phyloP scores from a whole-genome alignment of 2,888 invertebrate species.

The Andrena bicolor region DNA sequence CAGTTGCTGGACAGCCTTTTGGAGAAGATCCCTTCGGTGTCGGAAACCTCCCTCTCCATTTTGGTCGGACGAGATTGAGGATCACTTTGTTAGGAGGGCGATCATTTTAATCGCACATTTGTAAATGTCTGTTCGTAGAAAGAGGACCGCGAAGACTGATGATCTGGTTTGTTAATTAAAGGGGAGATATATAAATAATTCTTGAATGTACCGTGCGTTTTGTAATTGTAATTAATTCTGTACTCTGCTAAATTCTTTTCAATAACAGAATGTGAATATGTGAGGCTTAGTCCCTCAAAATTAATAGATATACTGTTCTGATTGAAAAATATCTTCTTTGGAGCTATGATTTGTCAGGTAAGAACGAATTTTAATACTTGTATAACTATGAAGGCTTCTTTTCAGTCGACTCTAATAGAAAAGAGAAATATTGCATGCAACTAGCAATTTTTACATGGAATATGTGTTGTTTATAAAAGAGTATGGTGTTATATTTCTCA shows the following conservation, averaged over 20 bases:
- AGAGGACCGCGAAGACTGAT: neutral
- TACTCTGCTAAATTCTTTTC: neutral
- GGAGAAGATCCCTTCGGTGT: constrained; percentile 82
- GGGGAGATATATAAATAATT: neutral
- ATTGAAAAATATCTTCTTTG: neutral
- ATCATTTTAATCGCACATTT: constrained; percentile 5
- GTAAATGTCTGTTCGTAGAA: neutral
- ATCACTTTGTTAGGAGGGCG: neutral
- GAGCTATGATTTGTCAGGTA: no score
- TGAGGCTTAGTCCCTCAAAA: no score
- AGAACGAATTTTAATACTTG: no score
- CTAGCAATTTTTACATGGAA: no score
- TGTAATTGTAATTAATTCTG: neutral
- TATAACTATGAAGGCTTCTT: no score
- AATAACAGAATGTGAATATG: neutral
- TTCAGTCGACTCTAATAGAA: no score
- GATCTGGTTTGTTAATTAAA: neutral
- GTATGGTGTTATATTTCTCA: neutral
- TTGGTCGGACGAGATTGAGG: constrained; percentile 16
- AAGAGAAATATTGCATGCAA: no score
- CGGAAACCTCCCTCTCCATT: constrained; percentile 83
- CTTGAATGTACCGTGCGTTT: constrained; percentile 44
- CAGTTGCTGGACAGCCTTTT: constrained; percentile 80
- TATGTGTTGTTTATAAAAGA: neutral
- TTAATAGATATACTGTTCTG: neutral